Base-by-base conservation (phyloP, 2,113 vertebrate species). In the Dendrocopos noguchii region DNA sequence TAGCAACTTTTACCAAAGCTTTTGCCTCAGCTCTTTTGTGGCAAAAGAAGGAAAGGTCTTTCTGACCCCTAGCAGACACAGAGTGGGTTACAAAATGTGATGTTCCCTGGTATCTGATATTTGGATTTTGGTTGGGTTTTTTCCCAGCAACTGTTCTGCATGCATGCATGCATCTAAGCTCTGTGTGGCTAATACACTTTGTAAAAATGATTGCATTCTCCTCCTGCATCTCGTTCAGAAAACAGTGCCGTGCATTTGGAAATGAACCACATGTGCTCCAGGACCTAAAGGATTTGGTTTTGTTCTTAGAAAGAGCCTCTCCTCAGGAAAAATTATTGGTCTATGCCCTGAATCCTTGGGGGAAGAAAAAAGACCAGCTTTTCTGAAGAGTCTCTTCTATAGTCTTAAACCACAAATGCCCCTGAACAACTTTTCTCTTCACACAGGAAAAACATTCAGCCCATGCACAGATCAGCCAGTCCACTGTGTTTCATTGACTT, bases 401-500 rank as follows among this genome's bases (percentile, higher is more conserved):
- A 44, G 10, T 72, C 39, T 64, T 72, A 47, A 71, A 46, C 7
- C 0, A 2, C 81, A 57, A 42, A 83, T 90, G 81, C 36, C n/a
- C 33, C 67, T 44, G 60, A 59, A 29, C 5, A 6, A 1, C 34
- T 14, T 87, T 88, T 76, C 20, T 76, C 39, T 67, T 89, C 53
- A 71, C 46, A 18, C 6, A 47, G 52, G 27, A 57, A 70, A 91
- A 96, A 74, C 44, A 70, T 57, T 28, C 50, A 83, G 8, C 34
- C 14, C 0, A 0, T 0, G 0, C 22, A 20, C 31, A 71, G 42
- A 36, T 55, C 71, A 59, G 77, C 76, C 84, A 96, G 93, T 83
- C 90, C 80, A 84, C 89, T 9, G 1, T 33, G 21, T 67, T 44
- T 87, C 19, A 20, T 31, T 96, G 97, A 80, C 87, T 91, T 97